A percentile compares a stretch with the other conserved stretches of the same genome.
phyloP scores from a whole-genome alignment of 2,797 vertebrate species.

The Danio jaintianensis region DNA sequence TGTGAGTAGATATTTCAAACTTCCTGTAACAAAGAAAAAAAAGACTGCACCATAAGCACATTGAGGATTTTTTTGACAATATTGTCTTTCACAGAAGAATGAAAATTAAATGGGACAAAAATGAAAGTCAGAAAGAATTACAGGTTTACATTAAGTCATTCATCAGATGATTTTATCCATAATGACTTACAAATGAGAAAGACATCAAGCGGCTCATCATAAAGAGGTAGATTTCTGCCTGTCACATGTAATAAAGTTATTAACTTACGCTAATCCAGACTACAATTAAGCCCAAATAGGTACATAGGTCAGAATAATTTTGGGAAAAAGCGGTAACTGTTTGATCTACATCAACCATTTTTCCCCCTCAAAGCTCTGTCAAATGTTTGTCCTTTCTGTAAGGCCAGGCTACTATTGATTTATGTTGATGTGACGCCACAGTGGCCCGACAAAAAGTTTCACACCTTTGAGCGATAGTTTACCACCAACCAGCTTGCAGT shows the following conservation, averaged over 20 bases:
- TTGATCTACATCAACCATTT: constrained; percentile 16
- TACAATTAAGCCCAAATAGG: neutral
- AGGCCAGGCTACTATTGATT: constrained; percentile 54
- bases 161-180: too few species aligned
- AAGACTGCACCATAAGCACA: too few species aligned
- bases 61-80: too few species aligned
- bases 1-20: too few species aligned
- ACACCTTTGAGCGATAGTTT: constrained; percentile 57
- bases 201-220: too few species aligned
- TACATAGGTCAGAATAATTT: neutral
- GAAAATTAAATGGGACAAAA: too few species aligned
- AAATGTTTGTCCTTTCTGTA: constrained; percentile 40
- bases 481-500: constrained; percentile 3
- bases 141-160: too few species aligned
- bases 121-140: too few species aligned
- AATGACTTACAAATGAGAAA: too few species aligned
- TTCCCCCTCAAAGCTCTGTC: constrained; percentile 25
- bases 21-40: too few species aligned
- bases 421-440: constrained; percentile 39
- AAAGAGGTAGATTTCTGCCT: neutral
- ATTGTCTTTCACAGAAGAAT: too few species aligned
- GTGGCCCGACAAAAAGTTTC: constrained; percentile 44
- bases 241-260: neutral
- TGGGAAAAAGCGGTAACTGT: neutral
- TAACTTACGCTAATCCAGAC: neutral